Evolutionary conservation across 1,140 invertebrate species (phyloP).

Genomic region (Drosophila arizonae): DNA sequence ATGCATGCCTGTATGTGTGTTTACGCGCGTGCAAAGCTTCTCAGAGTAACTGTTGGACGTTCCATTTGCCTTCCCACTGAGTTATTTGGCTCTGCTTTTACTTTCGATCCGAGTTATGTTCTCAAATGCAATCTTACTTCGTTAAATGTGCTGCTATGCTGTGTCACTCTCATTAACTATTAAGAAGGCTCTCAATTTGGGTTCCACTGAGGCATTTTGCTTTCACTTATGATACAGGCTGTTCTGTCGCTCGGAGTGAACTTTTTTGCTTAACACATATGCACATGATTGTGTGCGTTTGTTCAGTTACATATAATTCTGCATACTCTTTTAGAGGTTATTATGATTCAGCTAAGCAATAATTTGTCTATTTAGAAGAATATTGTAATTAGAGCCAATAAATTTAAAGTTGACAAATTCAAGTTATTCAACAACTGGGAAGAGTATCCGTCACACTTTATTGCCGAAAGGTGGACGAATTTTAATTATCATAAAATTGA

Average conservation of each 20-base stretch:
- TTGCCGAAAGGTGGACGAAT: constrained; percentile 10
- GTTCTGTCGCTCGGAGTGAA: background rate
- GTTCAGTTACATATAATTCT: background rate
- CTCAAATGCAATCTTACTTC: too few relatives aligned
- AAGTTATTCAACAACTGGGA: background rate
- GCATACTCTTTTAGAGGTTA: too few relatives aligned
- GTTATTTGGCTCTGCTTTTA: too few relatives aligned
- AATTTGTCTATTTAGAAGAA: too few relatives aligned
- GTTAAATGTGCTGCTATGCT: too few relatives aligned
- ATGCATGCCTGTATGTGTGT: background rate
- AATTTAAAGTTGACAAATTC: too few relatives aligned
- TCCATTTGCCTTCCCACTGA: too few relatives aligned
- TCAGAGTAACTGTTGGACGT: too few relatives aligned
- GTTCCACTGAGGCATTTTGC: background rate
- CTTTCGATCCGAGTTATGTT: too few relatives aligned
- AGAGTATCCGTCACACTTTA: background rate
- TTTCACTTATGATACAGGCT: background rate
- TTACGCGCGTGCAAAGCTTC: background rate
- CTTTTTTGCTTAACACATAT: background rate
- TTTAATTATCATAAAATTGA: constrained; percentile 46
- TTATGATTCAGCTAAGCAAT: too few relatives aligned
- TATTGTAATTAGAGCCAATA: too few relatives aligned
- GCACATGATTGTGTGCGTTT: background rate
- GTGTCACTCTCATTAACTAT: too few relatives aligned
- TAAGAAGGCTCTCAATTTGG: background rate